Evolutionary conservation across 2,113 vertebrate species (phyloP).

Genomic region (Menidia beryllina): DNA sequence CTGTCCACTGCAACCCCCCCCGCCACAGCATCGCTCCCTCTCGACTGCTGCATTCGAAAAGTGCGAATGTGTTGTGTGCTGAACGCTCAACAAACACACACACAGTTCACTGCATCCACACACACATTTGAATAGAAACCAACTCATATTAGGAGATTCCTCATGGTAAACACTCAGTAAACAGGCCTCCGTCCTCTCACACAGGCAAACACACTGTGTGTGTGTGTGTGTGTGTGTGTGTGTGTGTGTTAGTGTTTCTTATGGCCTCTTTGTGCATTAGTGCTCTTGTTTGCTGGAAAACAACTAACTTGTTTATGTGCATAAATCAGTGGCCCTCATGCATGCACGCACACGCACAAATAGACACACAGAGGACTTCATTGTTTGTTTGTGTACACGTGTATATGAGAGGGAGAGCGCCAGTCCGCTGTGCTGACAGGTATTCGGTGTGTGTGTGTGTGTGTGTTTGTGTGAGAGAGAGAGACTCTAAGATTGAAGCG

Average conservation of each 20-base stretch:
- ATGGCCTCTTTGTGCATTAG: constrained; percentile 71
- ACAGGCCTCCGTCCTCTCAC: constrained; percentile 51
- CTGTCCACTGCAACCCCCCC: constrained; percentile 31
- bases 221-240: constrained; percentile 18
- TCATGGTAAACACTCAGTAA: constrained; percentile 63
- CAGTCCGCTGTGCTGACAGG: constrained; percentile 64
- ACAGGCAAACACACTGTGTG: constrained; percentile 8
- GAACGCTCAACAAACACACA: constrained; percentile 4
- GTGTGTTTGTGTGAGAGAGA: constrained; percentile 36
- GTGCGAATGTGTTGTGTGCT: constrained; percentile 43
- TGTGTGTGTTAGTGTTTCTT: constrained; percentile 36
- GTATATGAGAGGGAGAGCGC: constrained; percentile 46
- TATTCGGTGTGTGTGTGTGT: constrained; percentile 57
- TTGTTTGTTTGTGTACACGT: constrained; percentile 33
- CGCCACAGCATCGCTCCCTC: constrained; percentile 10
- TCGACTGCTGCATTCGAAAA: constrained; percentile 37
- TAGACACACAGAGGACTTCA: constrained; percentile 28
- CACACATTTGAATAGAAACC: constrained; percentile 28
- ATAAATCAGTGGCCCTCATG: constrained; percentile 62
- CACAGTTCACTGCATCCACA: constrained; percentile 26
- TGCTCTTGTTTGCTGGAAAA: constrained; percentile 71
- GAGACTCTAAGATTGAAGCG: constrained; percentile 61
- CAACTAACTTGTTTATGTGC: constrained; percentile 74
- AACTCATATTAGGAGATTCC: constrained; percentile 39
- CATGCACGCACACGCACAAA: constrained; percentile 27